Conservation (phyloP, 1,140 invertebrate genomes). For the Caenorhabditis elegans region DNA sequence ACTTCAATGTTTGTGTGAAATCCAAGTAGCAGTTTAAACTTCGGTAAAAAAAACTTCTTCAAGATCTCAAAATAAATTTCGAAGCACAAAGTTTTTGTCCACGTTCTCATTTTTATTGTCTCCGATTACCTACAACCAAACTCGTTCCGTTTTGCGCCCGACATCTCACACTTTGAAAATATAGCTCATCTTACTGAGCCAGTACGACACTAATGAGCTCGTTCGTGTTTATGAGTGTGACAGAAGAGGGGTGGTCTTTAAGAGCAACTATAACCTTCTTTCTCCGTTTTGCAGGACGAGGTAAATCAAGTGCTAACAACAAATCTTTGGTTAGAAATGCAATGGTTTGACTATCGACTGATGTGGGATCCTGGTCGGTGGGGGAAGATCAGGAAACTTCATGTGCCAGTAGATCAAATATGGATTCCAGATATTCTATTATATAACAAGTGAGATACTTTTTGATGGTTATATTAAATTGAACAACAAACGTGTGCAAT, state of each 20-base stretch:
- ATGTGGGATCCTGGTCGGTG: slow-evolving; percentile 92
- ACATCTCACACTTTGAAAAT: neutral
- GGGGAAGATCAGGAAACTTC: slow-evolving; percentile 78
- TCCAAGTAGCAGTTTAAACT: no score
- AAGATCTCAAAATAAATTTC: no score
- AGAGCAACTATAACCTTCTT: neutral
- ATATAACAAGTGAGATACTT: slow-evolving; percentile 64
- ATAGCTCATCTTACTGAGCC: slow-evolving; percentile 7
- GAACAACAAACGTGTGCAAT: no score
- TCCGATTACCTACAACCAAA: neutral
- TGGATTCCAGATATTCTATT: slow-evolving; percentile 79
- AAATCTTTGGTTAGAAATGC: slow-evolving; percentile 77
- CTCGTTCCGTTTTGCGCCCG: neutral
- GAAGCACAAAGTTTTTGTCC: neutral
- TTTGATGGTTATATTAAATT: no score
- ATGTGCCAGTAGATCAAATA: slow-evolving; percentile 77
- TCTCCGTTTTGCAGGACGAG: slow-evolving; percentile 76
- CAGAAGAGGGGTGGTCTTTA: neutral
- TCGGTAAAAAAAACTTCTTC: no score
- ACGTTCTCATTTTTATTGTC: neutral
- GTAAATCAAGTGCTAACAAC: slow-evolving; percentile 89
- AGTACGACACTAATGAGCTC: slow-evolving; percentile 24
- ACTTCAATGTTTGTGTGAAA: no score
- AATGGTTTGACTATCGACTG: slow-evolving; percentile 94
- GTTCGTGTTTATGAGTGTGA: neutral